phyloP scores from a whole-genome alignment of 2,888 invertebrate genomes.

The Carpatolechia fugitivella region DNA sequence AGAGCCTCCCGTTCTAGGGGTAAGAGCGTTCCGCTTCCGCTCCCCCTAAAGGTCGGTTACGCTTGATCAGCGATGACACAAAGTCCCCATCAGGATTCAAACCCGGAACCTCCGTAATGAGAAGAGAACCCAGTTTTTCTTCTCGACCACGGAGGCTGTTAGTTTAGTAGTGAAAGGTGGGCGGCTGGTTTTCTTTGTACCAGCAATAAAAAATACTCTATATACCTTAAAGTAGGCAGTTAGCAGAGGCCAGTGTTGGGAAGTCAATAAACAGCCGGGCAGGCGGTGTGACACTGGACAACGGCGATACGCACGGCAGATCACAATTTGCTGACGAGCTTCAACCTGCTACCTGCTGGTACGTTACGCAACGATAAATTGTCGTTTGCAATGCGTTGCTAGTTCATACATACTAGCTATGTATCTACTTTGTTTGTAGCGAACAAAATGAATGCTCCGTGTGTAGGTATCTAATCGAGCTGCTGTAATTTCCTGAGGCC shows the following conservation, averaged over 20 bases:
- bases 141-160: no score
- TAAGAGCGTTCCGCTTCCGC: no score
- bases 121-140: no score
- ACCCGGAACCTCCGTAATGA: no score
- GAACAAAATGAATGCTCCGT: slow-evolving; percentile 34
- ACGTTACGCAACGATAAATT: slow-evolving; percentile 67
- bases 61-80: no score
- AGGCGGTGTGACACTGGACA: slow-evolving; percentile 37
- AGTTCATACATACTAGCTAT: slow-evolving; percentile 26
- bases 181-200: no score
- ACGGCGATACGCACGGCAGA: slow-evolving; percentile 68
- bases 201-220: no score
- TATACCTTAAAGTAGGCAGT: background rate
- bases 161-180: no score
- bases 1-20: no score
- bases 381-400: slow-evolving; percentile 49
- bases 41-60: no score
- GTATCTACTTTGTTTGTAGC: slow-evolving; percentile 34
- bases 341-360: slow-evolving; percentile 5
- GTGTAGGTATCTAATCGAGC: slow-evolving; percentile 20
- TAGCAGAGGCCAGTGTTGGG: slow-evolving; percentile 19
- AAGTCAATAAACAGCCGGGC: slow-evolving; percentile 48
- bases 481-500: slow-evolving; percentile 44
- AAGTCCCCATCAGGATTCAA: no score
- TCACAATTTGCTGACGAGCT: slow-evolving; percentile 58